Conservation (phyloP, 2,888 invertebrate genomes). For the Stegophylla sp. region DNA sequence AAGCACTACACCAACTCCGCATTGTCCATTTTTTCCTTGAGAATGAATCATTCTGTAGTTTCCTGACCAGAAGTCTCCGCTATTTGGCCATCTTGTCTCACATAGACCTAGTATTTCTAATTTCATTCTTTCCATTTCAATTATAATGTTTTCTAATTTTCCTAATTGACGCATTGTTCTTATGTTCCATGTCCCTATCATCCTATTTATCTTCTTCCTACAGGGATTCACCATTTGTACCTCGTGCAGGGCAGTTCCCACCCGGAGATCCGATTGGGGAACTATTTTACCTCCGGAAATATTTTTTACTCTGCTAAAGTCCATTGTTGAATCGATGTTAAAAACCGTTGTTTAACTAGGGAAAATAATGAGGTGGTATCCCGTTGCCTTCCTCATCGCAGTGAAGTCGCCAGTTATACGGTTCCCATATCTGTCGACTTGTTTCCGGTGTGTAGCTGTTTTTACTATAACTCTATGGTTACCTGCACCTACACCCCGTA, state of each 20-base stretch:
- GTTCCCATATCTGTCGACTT: slow-evolving; percentile 21
- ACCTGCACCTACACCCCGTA: slow-evolving; percentile 29
- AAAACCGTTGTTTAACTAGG: slow-evolving; percentile 31
- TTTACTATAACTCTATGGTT: slow-evolving; percentile 20
- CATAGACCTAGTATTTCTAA: slow-evolving; percentile 22
- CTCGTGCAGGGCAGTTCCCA: slow-evolving; percentile 28
- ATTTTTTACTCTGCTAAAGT: slow-evolving; percentile 32
- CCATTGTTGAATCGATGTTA: slow-evolving; percentile 25
- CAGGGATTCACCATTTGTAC: slow-evolving; percentile 33
- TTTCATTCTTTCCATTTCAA: slow-evolving; percentile 28
- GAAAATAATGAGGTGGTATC: slow-evolving; percentile 19
- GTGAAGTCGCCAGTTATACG: neutral
- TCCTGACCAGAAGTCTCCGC: slow-evolving; percentile 14
- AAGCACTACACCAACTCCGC: neutral
- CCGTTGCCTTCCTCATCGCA: neutral
- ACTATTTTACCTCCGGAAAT: slow-evolving; percentile 37
- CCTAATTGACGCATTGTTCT: slow-evolving; percentile 16
- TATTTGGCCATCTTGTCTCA: neutral
- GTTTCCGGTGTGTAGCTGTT: slow-evolving; percentile 14
- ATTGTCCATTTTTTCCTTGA: slow-evolving; percentile 28
- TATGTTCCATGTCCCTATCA: slow-evolving; percentile 17
- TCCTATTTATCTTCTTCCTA: slow-evolving; percentile 3
- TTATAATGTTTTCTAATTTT: slow-evolving; percentile 23
- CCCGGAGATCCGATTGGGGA: slow-evolving; percentile 17
- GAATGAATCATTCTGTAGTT: slow-evolving; percentile 24